Evolutionary conservation across 2,113 vertebrate genomes (phyloP), one percentile per base, ranked within the genome.

Genomic region (Oreochromis aureus): DNA sequence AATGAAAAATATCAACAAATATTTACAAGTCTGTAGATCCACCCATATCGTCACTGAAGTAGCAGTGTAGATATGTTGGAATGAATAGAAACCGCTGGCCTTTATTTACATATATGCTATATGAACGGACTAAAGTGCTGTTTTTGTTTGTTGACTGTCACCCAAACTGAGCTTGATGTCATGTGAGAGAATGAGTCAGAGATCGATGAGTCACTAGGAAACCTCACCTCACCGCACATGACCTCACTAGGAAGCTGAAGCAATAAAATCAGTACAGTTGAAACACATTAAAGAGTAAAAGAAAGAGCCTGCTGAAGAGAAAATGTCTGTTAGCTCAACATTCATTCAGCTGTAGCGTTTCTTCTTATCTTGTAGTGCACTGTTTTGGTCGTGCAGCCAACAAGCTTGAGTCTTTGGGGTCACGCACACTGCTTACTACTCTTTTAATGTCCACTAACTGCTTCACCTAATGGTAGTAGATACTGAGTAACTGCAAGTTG

Each of bases 151-250:
- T 46, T 69, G 51, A 32, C 76, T 56, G 9, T 80, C 59, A 55
- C 34, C 18, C 55, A 86, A 55, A 80, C 66, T 30, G 16, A 63
- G 3, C 16, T 39, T 11, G n/a, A 59, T 8, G 69, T 85, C 86
- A 85, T 78, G 83, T 88, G 87, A 91, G 19, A 61, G 44, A 10
- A 39, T 94, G 88, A 91, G 81, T 93, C 90, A 93, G 63, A 51
- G 18, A n/a, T 8, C 3, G 56, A 81, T 92, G 92, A 94, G 48
- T 93, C 92, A 94, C 2, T 27, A 61, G 83, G 27, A 84, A 90
- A 86, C 19, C 79, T 78, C 53, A 32, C 36, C 30, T 53, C 78
- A 66, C 6, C 6, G 2, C 7, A 22, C 6, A 80, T 81, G 86
- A 92, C 48, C 51, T 83, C 80, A 90, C 36, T 24, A 44, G 86